These are phyloP conservation scores for Melipona quadrifasciata DNA, from an alignment of 1,140 invertebrate genomes.

Conservation along the genomic window DNA sequence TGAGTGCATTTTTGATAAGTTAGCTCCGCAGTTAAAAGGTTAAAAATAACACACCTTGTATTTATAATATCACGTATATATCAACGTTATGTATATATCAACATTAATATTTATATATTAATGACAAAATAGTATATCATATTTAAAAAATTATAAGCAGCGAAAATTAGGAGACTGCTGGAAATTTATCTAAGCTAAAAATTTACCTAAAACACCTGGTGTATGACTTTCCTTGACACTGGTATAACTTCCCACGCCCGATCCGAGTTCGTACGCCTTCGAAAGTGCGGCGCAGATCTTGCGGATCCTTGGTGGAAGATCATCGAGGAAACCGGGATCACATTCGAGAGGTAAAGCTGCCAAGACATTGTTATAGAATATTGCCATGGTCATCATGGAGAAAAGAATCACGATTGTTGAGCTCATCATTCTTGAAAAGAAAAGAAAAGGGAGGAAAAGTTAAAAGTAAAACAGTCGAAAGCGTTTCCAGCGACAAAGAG, in stretches of 20 bases:
- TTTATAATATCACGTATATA: too few relatives aligned
- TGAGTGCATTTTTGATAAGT: too few relatives aligned
- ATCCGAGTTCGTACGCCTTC: conserved; percentile 81
- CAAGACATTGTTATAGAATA: conserved; percentile 65
- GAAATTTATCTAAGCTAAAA: too few relatives aligned
- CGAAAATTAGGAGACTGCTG: too few relatives aligned
- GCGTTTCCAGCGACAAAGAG: background rate
- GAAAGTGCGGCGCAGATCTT: conserved; percentile 82
- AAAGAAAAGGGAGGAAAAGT: too few relatives aligned
- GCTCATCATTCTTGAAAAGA: conserved; percentile 30
- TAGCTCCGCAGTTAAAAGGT: too few relatives aligned
- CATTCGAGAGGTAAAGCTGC: conserved; percentile 82
- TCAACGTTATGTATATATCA: too few relatives aligned
- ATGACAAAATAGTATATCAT: background rate
- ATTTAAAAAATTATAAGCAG: background rate
- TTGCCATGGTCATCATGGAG: conserved; percentile 63
- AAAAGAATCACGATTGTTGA: conserved; percentile 66
- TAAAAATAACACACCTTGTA: too few relatives aligned
- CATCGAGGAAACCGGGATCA: conserved; percentile 81
- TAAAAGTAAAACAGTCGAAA: background rate
- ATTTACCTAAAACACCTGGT: conserved; percentile 3
- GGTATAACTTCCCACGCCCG: conserved; percentile 82
- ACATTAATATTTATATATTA: too few relatives aligned
- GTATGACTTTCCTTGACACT: conserved; percentile 79
- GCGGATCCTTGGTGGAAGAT: conserved; percentile 82